A percentile compares a stretch with the other conserved stretches of the same genome.
phyloP scores from a whole-genome alignment of 1,140 invertebrate genomes.

The Drosophila busckii region DNA sequence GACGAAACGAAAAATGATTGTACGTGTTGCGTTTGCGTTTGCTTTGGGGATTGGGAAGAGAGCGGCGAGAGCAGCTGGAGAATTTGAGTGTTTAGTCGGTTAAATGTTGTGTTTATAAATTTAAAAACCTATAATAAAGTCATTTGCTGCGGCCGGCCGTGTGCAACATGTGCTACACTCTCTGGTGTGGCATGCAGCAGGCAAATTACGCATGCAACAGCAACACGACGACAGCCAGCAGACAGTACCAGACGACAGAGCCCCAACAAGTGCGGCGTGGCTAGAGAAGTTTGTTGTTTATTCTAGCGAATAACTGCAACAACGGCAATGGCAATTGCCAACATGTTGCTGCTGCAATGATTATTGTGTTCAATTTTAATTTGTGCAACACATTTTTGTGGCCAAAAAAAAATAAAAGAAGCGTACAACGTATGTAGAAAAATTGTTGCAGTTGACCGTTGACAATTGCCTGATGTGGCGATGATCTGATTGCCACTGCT shows the following conservation, averaged over 20 bases:
- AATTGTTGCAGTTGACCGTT: constrained; percentile 32
- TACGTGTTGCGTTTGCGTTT: constrained; percentile 1
- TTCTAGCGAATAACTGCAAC: constrained; percentile 26
- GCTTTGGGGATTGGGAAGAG: not conserved
- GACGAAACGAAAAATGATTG: not conserved
- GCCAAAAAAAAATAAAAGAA: too few relatives aligned
- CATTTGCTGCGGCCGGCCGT: constrained; percentile 53
- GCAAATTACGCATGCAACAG: not conserved
- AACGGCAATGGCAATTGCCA: constrained; percentile 27
- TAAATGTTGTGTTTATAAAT: constrained; percentile 74
- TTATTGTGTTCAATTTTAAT: constrained; percentile 74
- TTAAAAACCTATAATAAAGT: constrained; percentile 76
- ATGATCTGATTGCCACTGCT: constrained; percentile 27
- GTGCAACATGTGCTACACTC: constrained; percentile 17
- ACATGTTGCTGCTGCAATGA: constrained; percentile 65
- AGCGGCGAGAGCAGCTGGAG: constrained; percentile 38
- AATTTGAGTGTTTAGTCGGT: constrained; percentile 61
- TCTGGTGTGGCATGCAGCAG: not conserved
- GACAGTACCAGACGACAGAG: constrained; percentile 31
- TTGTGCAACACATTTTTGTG: constrained; percentile 72
- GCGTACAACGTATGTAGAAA: too few relatives aligned
- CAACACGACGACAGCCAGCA: constrained; percentile 18
- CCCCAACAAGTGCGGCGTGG: constrained; percentile 27
- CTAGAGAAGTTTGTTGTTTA: constrained; percentile 15
- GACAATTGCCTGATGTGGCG: constrained; percentile 48